A percentile compares a stretch with the other conserved stretches of the same genome.
Evolutionary conservation across 2,113 vertebrate genomes (phyloP).

Genomic region (Isurus oxyrinchus): DNA sequence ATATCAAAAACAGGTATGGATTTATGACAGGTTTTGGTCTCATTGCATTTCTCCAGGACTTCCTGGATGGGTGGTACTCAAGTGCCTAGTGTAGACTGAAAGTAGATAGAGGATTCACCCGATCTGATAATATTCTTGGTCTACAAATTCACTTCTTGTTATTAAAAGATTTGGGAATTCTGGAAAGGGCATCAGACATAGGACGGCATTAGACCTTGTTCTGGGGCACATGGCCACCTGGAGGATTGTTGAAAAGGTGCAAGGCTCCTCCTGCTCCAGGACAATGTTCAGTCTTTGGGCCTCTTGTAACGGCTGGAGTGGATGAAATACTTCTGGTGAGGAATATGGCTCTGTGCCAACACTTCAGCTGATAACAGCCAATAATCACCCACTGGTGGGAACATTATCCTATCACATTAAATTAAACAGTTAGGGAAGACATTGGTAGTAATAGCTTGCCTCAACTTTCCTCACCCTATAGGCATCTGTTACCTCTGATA

Average conservation of each 20-base stretch:
- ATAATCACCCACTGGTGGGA: background rate
- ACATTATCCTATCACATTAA: background rate
- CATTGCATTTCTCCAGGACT: too few relatives aligned
- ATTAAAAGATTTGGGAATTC: background rate
- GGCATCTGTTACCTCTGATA: background rate
- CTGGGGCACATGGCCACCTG: background rate
- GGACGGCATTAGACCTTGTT: background rate
- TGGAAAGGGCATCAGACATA: background rate
- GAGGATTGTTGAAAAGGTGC: background rate
- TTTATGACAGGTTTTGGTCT: background rate
- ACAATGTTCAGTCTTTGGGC: background rate
- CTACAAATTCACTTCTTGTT: too few relatives aligned
- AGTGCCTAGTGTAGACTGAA: too few relatives aligned
- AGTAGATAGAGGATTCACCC: too few relatives aligned
- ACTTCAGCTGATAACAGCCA: background rate
- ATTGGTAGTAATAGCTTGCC: background rate
- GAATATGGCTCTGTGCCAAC: background rate
- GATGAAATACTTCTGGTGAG: background rate
- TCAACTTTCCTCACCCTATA: background rate
- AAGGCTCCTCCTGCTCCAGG: background rate
- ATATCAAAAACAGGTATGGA: background rate
- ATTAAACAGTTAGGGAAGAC: background rate
- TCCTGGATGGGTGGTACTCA: too few relatives aligned
- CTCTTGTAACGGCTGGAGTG: background rate
- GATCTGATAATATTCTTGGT: too few relatives aligned